Base-by-base conservation (phyloP, 2,888 invertebrate genomes). In the Pristionchus fissidentatus region DNA sequence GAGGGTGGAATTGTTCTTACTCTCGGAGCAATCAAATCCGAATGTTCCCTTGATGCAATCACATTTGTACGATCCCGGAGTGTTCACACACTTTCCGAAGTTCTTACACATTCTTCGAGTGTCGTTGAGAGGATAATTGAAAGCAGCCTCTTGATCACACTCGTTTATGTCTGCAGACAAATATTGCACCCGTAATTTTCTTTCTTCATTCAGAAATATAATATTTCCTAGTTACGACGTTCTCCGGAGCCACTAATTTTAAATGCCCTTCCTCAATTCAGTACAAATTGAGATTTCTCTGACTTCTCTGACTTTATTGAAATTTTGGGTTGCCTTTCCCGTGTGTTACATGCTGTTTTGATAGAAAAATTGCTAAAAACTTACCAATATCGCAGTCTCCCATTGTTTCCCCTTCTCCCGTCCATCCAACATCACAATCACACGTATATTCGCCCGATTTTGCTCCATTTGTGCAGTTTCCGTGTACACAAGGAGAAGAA, bases 341-440 rank as follows among this genome's bases (percentile, higher is more conserved):
- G n/a, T n/a, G n/a, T n/a, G n/a, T n/a, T n/a, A n/a, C n/a, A n/a
- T n/a, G n/a, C n/a, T n/a, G n/a, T n/a, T n/a, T n/a, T n/a, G n/a
- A n/a, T n/a, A n/a, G n/a, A n/a, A n/a, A n/a, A n/a, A n/a, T 22
- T 52, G 15, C 0, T 22, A 22, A 19, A 52, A 19, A 22, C 52
- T 38, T 19, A 77, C 77, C 77, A n/a, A 10, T 26, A 46, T 77
- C 77, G 49, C 77, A 83, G 52, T 43, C 35, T 22, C 15, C n/a
- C n/a, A n/a, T n/a, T n/a, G n/a, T n/a, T n/a, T n/a, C n/a, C n/a
- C n/a, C n/a, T n/a, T n/a, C 32, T n/a, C 79, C 79, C 66, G 79
- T 84, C 52, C 38, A 60, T 35, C 80, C 84, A 1, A 70, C 4
- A 10, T 32, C 38, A 29, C 84, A 84, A 15, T 22, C 4, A 70